A percentile compares a stretch with the other conserved stretches of the same genome.
Conservation (phyloP, 1,140 invertebrate genomes). For the Drosophila ambigua region DNA sequence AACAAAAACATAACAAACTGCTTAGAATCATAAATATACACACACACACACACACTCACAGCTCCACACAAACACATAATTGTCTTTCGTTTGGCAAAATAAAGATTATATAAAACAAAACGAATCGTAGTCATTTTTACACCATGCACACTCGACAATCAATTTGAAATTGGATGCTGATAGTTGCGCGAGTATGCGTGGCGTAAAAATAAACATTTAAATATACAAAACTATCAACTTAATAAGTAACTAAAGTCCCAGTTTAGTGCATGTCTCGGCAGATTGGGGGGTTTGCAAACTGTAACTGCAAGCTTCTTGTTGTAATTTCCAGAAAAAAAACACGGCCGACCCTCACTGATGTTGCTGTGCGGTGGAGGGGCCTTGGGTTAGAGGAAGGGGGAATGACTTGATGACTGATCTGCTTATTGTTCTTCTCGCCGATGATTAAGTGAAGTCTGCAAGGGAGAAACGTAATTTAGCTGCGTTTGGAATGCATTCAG, state of each 20-base stretch:
- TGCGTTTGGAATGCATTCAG: conserved; percentile 3
- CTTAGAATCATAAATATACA: conserved; percentile 39
- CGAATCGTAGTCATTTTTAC: conserved; percentile 33
- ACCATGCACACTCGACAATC: conserved; percentile 30
- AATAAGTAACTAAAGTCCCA: conserved; percentile 78
- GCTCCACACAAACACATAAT: conserved; percentile 29
- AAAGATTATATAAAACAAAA: conserved; percentile 29
- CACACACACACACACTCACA: conserved; percentile 15
- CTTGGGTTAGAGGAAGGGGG: conserved; percentile 29
- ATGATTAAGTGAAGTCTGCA: conserved; percentile 23
- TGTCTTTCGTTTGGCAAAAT: conserved; percentile 55
- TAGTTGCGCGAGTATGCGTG: conserved; percentile 27
- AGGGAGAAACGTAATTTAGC: conserved; percentile 2
- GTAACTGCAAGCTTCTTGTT: conserved; percentile 57
- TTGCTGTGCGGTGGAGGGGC: conserved; percentile 33
- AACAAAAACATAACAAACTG: conserved; percentile 67
- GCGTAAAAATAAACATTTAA: conserved; percentile 43
- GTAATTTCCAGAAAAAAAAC: conserved; percentile 72
- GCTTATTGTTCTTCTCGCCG: conserved; percentile 50
- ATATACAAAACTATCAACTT: conserved; percentile 39
- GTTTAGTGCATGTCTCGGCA: conserved; percentile 48
- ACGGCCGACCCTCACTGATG: conserved; percentile 48
- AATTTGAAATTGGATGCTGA: conserved; percentile 32
- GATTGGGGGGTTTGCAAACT: conserved; percentile 35
- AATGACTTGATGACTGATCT: conserved; percentile 69